Evolutionary conservation across 1,140 invertebrate species (phyloP), one percentile per base, ranked within the genome.

Genomic region (Drosophila ohnishii): DNA sequence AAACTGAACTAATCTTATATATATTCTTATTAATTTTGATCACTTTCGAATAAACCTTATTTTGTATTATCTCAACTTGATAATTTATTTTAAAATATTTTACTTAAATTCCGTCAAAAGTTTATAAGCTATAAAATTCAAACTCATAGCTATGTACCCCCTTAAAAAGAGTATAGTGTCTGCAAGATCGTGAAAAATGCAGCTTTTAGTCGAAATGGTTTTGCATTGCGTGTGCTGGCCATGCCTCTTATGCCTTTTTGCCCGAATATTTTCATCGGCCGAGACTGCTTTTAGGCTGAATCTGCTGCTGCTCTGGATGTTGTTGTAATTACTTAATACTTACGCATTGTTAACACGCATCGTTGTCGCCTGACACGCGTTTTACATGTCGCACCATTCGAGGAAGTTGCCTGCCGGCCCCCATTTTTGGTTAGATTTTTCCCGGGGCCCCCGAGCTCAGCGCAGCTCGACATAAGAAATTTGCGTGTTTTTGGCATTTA

Each of bases 341-440:
- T 82, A 82, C 80, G 75, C 80, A 83, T 83, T 84, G 80, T 83
- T 83, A 83, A 83, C 80, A 83, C 71, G 80, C 76, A 79, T 83
- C 71, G 75, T 75, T 75, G 80, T 83, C 80, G 66, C 80, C 65
- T 83, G 80, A 83, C 80, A 83, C 75, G 75, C 80, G 80, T 83
- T 78, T 83, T 84, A 83, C 75, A 83, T 84, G 80, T 80, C 75
- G 71, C 80, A 60, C 80, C 71, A 79, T 84, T 83, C 59, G 75
- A 83, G 80, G 80, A 79, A 83, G 80, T 75, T 50, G 75, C 71
- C 61, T 10, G 51, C 34, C 51, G 63, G 59, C 55, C 50, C 63
- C 75, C 79, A 57, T 73, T 77, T 80, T 76, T 67, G 73, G 79
- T 55, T 57, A 60, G 57, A 61, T 77, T 77, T 81, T 76, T 40